Base-by-base conservation (phyloP, 2,113 vertebrate species). In the Phylloscopus trochilus region DNA sequence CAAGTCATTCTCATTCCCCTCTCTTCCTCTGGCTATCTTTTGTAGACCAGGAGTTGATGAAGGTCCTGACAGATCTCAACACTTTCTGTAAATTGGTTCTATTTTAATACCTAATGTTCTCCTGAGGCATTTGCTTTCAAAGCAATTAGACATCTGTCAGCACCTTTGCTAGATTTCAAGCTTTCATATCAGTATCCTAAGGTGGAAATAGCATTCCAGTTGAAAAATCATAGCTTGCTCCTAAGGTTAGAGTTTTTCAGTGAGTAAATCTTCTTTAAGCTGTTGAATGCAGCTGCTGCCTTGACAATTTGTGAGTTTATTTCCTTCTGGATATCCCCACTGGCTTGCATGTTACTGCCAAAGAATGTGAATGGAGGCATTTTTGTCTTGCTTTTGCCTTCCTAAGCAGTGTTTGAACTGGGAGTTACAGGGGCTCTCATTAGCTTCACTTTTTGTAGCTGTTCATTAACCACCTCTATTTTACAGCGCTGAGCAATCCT, bases 191-290 rank as follows among this genome's bases (percentile, higher is more conserved):
- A 74, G 85, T 95, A 78, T 95, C 87, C 94, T 94, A 92, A 95
- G 93, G 93, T 97, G 82, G 90, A 96, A 97, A 94, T 93, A 95
- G 72, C 94, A 95, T 96, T 95, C 94, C 95, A 86, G 63, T 63
- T 92, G 68, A 95, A 96, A 97, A 96, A 87, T 82, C 84, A 76
- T 82, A 92, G 81, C 81, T 89, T 90, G 39, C 67, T 92, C 55
- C 68, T 83, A 59, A 94, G 79, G 72, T 80, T 96, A 68, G 79
- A 89, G 87, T 80, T 86, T 92, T 96, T 80, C 85, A 55, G 68
- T 77, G 82, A 97, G 88, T 94, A 96, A 97, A 97, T 96, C 92
- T 96, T 94, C 90, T 95, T 91, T 96, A 93, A 94, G 90, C 85
- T 92, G 93, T 93, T 93, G 88, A 96, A 94, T 80, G 92, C 93